Evolutionary conservation across 2,113 vertebrate genomes (phyloP).

Genomic region (Neodontobutis hainanensis): DNA sequence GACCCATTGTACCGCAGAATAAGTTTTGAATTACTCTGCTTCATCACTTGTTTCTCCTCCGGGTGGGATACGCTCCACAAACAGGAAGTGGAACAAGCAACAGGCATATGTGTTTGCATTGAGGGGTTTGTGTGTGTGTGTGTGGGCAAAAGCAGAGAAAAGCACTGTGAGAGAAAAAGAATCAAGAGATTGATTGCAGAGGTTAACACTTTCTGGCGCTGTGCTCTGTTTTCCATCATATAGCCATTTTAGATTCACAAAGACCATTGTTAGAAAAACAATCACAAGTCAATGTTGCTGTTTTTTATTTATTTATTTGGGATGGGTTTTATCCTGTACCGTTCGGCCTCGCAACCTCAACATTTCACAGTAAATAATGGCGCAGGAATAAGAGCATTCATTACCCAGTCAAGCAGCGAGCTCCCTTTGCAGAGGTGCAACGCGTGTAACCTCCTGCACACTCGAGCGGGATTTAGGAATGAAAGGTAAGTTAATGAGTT

Average conservation of each 20-base stretch:
- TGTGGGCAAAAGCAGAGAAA: conserved; percentile 1
- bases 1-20: conserved; percentile 46
- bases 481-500: conserved; percentile 69
- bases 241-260: conserved; percentile 39
- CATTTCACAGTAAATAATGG: conserved; percentile 61
- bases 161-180: neutral
- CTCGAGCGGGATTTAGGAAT: conserved; percentile 55
- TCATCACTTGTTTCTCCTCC: conserved; percentile 59
- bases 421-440: conserved; percentile 36
- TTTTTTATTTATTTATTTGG: conserved; percentile 27
- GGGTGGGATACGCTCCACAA: conserved; percentile 59
- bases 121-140: no score
- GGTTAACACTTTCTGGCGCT: conserved; percentile 35
- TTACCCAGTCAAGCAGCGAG: conserved; percentile 55
- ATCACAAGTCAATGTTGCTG: conserved; percentile 21
- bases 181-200: conserved; percentile 37
- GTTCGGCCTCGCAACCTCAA: conserved; percentile 36
- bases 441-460: conserved; percentile 49
- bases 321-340: conserved; percentile 48
- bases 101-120: conserved; percentile 29
- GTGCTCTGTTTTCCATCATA: conserved; percentile 38
- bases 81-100: conserved; percentile 64
- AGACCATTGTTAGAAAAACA: conserved; percentile 54
- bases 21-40: conserved; percentile 65
- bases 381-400: conserved; percentile 42